Evolutionary conservation across 1,140 invertebrate species (phyloP), one percentile per base, ranked within the genome.

Genomic region (Physella acuta): DNA sequence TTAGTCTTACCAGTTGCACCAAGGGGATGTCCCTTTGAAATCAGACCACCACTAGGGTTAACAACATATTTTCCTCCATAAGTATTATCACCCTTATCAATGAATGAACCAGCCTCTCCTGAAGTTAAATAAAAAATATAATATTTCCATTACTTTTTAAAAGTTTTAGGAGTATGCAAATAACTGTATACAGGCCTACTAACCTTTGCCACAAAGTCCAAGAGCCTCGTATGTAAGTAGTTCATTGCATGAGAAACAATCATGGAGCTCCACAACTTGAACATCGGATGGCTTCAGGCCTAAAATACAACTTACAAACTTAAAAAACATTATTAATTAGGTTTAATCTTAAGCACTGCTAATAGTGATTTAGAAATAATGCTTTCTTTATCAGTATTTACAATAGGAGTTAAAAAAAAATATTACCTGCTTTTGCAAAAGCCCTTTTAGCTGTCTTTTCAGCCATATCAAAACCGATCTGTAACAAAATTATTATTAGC

Each of bases 231-330:
- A 99, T 2, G 95, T 97, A 8, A 99, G 93, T 34, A 99, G 85
- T 81, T 99, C 97, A 86, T 99, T 99, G 5, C 93, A 91, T 4
- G 96, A 96, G 86, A 99, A 99, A 86, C 97, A 99, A 83, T 99
- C 97, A 79, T 99, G 97, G n/a, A 99, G 87, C 84, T 99, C 97
- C n/a, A 99, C 89, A 0, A 99, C 96, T 86, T 98, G 89, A 2
- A 98, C 92, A 81, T 98, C 92, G 14, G 86, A 86, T 1, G 94
- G 92, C 60, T 85, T 89, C 26, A 91, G 88, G 16, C 89, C 84
- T 83, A n/a, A n/a, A n/a, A n/a, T n/a, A n/a, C n/a, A n/a, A n/a
- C n/a, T n/a, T n/a, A n/a, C n/a, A n/a, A n/a, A 14, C 44, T 14
- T 14, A n/a, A n/a, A n/a, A n/a, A n/a, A n/a, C n/a, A n/a, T n/a